These are phyloP conservation scores for Drosophila tropicalis DNA, from an alignment of 1,140 invertebrate species.

Conservation along the genomic window DNA sequence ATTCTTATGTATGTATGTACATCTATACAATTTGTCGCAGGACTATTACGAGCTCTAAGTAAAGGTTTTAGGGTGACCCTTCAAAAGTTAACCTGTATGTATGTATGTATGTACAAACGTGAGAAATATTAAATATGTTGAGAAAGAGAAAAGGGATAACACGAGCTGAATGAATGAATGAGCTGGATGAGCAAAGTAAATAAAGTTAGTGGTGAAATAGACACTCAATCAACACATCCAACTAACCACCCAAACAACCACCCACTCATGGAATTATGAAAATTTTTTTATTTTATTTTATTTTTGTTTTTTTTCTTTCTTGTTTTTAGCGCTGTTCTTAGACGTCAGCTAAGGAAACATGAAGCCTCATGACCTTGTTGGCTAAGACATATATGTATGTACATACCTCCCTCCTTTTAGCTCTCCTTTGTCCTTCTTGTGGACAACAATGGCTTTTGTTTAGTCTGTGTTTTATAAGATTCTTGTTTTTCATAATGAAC, in stretches of 20 bases:
- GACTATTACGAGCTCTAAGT: no score
- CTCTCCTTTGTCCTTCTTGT: not conserved
- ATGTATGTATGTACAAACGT: not conserved
- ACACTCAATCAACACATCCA: not conserved
- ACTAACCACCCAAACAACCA: not conserved
- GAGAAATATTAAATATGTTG: slow-evolving; percentile 1
- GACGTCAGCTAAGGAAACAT: slow-evolving; percentile 23
- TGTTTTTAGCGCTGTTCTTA: slow-evolving; percentile 26
- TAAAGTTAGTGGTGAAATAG: slow-evolving; percentile 9
- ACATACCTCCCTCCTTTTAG: not conserved
- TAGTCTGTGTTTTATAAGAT: not conserved
- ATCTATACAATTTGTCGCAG: no score
- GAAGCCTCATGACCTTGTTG: slow-evolving; percentile 48
- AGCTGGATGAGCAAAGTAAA: not conserved
- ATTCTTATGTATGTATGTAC: no score
- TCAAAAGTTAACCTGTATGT: no score
- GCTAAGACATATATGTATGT: slow-evolving; percentile 39
- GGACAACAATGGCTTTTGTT: not conserved
- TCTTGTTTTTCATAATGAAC: not conserved
- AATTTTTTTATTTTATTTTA: slow-evolving; percentile 16
- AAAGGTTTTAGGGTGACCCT: not conserved
- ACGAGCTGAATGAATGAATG: not conserved
- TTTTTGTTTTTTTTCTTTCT: no score
- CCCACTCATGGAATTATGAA: slow-evolving; percentile 40
- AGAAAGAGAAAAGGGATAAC: not conserved